Evolutionary conservation across 2,113 vertebrate genomes (phyloP), one percentile per base, ranked within the genome.

Genomic region (Chamaetylas fuelleborni): DNA sequence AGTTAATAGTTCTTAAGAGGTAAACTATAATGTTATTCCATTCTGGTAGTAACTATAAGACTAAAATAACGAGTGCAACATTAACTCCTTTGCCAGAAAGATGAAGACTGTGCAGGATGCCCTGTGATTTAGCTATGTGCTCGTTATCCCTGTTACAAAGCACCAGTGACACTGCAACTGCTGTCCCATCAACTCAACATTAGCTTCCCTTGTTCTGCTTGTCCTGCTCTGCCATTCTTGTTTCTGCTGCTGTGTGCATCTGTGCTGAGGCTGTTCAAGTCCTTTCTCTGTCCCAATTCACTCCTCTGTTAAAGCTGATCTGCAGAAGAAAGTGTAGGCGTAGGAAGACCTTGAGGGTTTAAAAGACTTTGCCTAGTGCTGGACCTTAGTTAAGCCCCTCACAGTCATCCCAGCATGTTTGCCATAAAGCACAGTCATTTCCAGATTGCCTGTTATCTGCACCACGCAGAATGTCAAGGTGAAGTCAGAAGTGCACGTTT

Each of bases 81-180:
- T 64, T 86, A 74, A 61, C 47, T 81, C 62, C 42, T 47, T 58
- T 92, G 77, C 73, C 84, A 38, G 76, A 73, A 92, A 70, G 81
- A 83, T 77, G 81, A 76, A 84, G 76, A 42, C 40, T 54, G 43
- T 60, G 48, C 60, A 69, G 78, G 64, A 57, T 61, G 47, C 45
- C n/a, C 16, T 25, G 38, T 70, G 81, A 71, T 83, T 73, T 86
- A 78, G 34, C 60, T 51, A 1, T 34, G 47, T 71, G 76, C 67
- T 94, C 0, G 0, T 90, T 90, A 45, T 45, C 48, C 33, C 54
- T 78, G 9, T 80, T 74, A 58, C 19, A n/a, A 88, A 73, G 79
- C 69, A 47, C 34, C 51, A 67, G 51, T 60, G 88, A 86, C 71
- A 53, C 57, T 77, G 42, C 76, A 83, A n/a, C 79, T 81, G 42